Base-by-base conservation (phyloP, 2,797 vertebrate species). In the Catostomus latipinnis region DNA sequence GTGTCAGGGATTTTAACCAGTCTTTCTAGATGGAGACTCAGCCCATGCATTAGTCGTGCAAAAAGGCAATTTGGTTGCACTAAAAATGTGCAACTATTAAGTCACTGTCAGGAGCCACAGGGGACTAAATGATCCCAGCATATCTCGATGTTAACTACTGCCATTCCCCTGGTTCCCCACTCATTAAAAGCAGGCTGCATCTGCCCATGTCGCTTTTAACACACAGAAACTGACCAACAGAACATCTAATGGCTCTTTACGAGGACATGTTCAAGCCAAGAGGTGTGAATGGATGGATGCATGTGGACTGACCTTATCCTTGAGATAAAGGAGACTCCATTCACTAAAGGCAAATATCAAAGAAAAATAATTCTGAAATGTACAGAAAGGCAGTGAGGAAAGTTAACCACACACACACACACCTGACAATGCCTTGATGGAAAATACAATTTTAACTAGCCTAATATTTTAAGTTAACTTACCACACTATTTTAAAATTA, bases 81-180 rank as follows among this genome's bases (percentile, higher is more conserved):
- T 92, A 91, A 93, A 93, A 94, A 92, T 86, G 93, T 92, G 92
- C 89, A 89, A 91, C 90, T 87, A 88, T 91, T 88, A 90, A 92
- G 93, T 92, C 92, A 82, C 81, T 86, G 85, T 85, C 81, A 83
- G 81, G 91, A 91, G 91, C 88, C 93, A 90, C 92, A 87, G 89
- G 93, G 92, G 93, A 94, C 88, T 88, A 92, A 92, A 93, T 91
- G 91, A 92, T 93, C 91, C 89, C 80, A 88, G 91, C 91, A 93
- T 92, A 90, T 91, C 92, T 93, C 88, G 91, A 91, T 91, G 93
- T 93, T 94, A 91, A 94, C 88, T 90, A 95, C 92, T 90, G 89
- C 84, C 88, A 87, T 90, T 93, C 93, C 91, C 91, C 92, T 92
- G 91, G 93, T 89, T 81, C 90, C 88, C 86, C 90, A 87, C 92